phyloP scores from a whole-genome alignment of 2,797 vertebrate genomes.

The Dryobates pubescens region DNA sequence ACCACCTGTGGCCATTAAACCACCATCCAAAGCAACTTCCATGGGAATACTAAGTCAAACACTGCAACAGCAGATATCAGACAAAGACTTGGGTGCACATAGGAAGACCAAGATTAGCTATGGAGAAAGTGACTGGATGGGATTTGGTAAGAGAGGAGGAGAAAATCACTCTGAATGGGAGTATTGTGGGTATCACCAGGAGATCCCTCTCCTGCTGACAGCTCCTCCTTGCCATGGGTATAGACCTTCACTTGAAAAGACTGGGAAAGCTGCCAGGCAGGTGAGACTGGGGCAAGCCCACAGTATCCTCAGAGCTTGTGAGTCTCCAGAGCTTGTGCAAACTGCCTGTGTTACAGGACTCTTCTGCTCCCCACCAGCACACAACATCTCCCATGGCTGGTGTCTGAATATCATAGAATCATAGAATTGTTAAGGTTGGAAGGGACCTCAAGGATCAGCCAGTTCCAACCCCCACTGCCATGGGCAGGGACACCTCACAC shows the following conservation, averaged over 20 bases:
- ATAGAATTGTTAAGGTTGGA: no score
- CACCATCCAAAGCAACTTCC: not conserved
- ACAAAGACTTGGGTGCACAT: accelerated
- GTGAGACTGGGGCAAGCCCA: not conserved
- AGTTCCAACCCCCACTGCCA: no score
- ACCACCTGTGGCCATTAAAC: no score
- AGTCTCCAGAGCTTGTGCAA: not conserved
- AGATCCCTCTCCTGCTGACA: not conserved
- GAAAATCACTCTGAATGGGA: not conserved
- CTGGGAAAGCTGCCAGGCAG: not conserved
- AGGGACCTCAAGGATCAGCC: no score
- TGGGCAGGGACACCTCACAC: no score
- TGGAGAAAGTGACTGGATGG: not conserved
- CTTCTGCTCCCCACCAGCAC: not conserved
- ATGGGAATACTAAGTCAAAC: not conserved
- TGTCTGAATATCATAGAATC: no score
- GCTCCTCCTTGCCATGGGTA: not conserved
- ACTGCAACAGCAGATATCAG: accelerated
- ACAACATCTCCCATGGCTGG: accelerated
- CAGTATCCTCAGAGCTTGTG: no score
- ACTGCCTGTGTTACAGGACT: accelerated
- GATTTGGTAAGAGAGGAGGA: not conserved
- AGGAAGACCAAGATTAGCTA: not conserved
- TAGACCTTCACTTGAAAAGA: not conserved
- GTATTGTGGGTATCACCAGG: accelerated